These are phyloP conservation scores for Coecobrya sp. DNA, from an alignment of 2,888 invertebrate genomes.

Conservation along the genomic window DNA sequence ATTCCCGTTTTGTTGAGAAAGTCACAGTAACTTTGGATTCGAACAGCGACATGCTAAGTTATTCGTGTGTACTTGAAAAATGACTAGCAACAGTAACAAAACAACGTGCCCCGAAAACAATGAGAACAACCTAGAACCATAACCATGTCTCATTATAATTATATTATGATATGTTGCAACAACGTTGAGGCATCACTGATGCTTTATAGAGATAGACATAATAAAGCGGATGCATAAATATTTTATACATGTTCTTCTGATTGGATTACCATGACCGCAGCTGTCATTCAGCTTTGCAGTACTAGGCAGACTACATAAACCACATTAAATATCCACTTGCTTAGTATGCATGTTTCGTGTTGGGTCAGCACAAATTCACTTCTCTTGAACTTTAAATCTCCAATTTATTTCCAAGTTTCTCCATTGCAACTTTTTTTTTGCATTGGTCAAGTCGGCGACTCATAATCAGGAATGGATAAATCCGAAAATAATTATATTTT, in stretches of 20 bases:
- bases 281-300: no score
- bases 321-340: not conserved
- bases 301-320: no score
- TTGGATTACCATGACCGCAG: no score
- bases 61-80: constrained; percentile 13
- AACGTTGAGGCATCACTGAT: no score
- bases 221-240: no score
- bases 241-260: no score
- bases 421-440: not conserved
- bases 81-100: not conserved
- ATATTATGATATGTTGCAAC: no score
- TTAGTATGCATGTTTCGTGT: not conserved
- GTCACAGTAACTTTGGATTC: not conserved
- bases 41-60: not conserved
- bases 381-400: not conserved
- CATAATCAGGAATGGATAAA: not conserved
- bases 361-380: not conserved
- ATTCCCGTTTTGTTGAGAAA: constrained; percentile 35
- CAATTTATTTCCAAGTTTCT: not conserved
- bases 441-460: not conserved
- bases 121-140: no score
- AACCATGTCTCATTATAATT: no score
- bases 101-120: no score
- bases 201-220: no score
- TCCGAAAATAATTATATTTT: not conserved